Conservation (phyloP, 2,113 vertebrate genomes). For the Alces alces region DNA sequence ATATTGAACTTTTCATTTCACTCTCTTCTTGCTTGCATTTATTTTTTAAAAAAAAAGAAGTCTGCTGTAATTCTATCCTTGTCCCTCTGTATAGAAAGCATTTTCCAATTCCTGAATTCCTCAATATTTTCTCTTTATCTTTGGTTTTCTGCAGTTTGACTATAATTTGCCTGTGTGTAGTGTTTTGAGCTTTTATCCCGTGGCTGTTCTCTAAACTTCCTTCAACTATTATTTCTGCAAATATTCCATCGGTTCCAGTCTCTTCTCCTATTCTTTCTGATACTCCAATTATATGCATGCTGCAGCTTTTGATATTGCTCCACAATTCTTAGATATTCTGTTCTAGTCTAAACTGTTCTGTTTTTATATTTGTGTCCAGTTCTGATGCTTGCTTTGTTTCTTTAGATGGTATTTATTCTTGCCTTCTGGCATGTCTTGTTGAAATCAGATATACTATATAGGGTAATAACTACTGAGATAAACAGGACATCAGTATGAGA, state of each 20-base stretch:
- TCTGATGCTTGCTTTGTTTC: neutral
- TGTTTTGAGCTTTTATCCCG: neutral
- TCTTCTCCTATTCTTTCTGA: neutral
- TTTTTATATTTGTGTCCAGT: neutral
- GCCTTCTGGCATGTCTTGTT: neutral
- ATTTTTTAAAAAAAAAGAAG: neutral
- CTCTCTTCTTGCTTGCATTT: neutral
- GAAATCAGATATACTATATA: neutral
- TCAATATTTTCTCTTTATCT: neutral
- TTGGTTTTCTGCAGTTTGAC: neutral
- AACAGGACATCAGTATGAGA: neutral
- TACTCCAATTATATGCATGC: neutral
- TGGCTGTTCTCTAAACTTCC: neutral
- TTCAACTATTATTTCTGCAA: neutral
- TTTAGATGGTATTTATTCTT: neutral
- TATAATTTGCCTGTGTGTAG: neutral
- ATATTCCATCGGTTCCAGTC: neutral
- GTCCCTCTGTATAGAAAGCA: neutral
- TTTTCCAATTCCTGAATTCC: neutral
- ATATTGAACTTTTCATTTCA: neutral
- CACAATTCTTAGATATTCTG: neutral
- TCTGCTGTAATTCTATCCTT: neutral
- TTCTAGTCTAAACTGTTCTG: neutral
- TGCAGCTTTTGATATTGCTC: neutral
- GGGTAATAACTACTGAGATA: neutral